Conservation (phyloP, 2,797 vertebrate species). For the Ptychadena robeensis region DNA sequence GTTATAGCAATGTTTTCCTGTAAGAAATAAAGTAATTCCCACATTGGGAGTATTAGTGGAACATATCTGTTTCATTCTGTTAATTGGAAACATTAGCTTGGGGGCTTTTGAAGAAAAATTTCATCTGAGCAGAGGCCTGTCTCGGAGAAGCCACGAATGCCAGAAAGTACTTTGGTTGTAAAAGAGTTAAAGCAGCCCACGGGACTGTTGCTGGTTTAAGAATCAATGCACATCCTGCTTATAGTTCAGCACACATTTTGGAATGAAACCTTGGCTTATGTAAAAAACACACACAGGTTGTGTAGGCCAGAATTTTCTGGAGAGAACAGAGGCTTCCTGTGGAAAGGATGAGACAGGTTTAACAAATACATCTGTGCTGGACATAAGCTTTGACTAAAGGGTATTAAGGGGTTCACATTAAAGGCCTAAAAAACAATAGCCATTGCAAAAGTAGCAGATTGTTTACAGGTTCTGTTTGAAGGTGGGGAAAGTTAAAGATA, state of each 20-base stretch:
- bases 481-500: too few species aligned
- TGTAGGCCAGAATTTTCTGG: conserved; percentile 41
- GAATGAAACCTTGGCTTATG: conserved; percentile 32
- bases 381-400: not conserved
- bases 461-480: too few species aligned
- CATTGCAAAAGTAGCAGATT: too few species aligned
- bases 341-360: conserved; percentile 48
- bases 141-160: not conserved
- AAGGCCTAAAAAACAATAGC: not conserved
- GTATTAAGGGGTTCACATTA: not conserved
- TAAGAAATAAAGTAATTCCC: conserved; percentile 46
- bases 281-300: conserved; percentile 26
- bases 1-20: conserved; percentile 43
- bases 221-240: conserved; percentile 23
- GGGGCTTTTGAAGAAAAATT: conserved; percentile 25
- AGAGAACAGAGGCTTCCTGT: conserved; percentile 43
- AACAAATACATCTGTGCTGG: conserved; percentile 29
- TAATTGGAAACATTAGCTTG: conserved; percentile 59
- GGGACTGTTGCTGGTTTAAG: conserved; percentile 17
- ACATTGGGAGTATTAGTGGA: conserved; percentile 48
- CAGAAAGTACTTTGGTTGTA: not conserved
- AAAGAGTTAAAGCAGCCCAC: conserved; percentile 19
- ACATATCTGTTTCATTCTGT: conserved; percentile 47
- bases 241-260: conserved; percentile 14
- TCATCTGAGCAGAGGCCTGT: conserved; percentile 26